Conservation (phyloP, 2,797 vertebrate genomes). For the Limnodromus scolopaceus region DNA sequence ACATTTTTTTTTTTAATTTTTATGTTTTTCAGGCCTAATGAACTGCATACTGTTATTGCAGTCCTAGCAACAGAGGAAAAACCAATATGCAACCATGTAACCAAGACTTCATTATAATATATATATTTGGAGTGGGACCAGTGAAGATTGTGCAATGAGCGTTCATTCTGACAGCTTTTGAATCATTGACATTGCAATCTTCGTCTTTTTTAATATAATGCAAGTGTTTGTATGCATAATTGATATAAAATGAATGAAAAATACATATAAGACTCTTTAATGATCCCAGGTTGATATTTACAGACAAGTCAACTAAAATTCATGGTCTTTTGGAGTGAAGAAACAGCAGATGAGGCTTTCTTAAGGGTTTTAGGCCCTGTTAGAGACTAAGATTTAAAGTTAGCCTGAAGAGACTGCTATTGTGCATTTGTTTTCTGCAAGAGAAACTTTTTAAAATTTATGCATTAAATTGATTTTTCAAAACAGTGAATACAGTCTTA, state of each 20-base stretch:
- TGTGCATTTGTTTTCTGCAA: neutral
- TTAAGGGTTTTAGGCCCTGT: neutral
- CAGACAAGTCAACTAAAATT: neutral
- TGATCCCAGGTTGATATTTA: neutral
- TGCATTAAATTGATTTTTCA: conserved; percentile 29
- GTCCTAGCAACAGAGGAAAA: neutral
- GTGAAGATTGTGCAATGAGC: neutral
- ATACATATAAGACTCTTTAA: neutral
- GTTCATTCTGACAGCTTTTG: neutral
- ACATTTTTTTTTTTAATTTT: neutral
- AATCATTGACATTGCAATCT: neutral
- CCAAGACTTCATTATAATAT: neutral
- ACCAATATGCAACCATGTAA: neutral
- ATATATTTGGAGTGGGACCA: neutral
- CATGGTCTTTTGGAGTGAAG: neutral
- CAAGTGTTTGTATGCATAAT: neutral
- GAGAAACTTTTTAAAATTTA: conserved; percentile 5
- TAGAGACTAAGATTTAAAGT: neutral
- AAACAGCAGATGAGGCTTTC: neutral
- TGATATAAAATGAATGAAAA: neutral
- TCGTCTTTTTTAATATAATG: neutral
- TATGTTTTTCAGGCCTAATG: neutral
- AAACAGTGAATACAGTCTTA: neutral
- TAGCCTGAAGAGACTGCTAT: neutral
- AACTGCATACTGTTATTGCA: neutral